phyloP scores from a whole-genome alignment of 1,140 invertebrate genomes.

The Acarapis woodi region DNA sequence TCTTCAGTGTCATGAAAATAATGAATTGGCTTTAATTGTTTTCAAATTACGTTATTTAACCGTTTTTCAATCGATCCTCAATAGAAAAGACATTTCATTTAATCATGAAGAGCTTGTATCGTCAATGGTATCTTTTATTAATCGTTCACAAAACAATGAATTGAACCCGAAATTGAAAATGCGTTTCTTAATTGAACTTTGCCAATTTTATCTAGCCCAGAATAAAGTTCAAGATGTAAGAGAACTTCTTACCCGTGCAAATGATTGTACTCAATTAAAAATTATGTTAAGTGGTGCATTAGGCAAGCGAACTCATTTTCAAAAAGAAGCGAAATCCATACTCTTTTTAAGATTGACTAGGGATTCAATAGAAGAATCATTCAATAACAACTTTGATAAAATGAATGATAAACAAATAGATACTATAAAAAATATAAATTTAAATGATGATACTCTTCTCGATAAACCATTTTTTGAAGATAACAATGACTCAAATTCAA shows the following conservation, averaged over 20 bases:
- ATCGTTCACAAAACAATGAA: no score
- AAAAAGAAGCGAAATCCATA: slow-evolving; percentile 47
- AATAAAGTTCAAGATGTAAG: slow-evolving; percentile 34
- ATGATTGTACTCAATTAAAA: slow-evolving; percentile 28
- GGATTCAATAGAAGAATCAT: slow-evolving; percentile 5
- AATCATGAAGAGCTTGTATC: no score
- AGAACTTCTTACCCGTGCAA: slow-evolving; percentile 30
- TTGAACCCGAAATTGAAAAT: no score
- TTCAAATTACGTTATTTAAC: no score
- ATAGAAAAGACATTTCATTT: no score
- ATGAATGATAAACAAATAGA: slow-evolving; percentile 3
- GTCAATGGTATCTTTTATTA: no score
- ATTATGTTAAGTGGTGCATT: slow-evolving; percentile 36
- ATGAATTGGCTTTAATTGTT: no score
- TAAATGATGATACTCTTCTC: slow-evolving; percentile 55
- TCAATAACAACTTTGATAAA: not conserved
- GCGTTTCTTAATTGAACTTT: slow-evolving; percentile 27
- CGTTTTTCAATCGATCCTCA: no score
- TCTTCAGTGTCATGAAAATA: no score
- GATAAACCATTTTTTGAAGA: slow-evolving; percentile 34
- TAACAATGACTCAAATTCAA: slow-evolving; percentile 23
- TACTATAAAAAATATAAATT: slow-evolving; percentile 23
- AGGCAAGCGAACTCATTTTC: slow-evolving; percentile 64
- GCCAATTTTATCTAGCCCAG: slow-evolving; percentile 38
- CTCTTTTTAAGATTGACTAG: slow-evolving; percentile 33